Evolutionary conservation across 2,113 vertebrate species (phyloP).

Genomic region (Lamprotornis superbus): DNA sequence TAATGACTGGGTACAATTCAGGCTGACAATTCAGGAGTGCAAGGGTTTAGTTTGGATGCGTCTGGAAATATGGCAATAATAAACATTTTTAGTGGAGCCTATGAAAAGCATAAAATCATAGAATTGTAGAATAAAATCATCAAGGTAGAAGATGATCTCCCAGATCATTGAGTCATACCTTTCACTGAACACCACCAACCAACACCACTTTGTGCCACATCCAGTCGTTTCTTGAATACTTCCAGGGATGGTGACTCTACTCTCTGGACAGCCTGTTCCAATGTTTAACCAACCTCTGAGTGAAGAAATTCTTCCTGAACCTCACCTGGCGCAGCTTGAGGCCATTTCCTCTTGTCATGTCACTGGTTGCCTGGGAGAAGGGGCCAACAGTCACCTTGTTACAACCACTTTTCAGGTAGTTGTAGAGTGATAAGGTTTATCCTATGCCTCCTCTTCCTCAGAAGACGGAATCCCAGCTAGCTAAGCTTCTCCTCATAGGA

Average conservation of each 20-base stretch:
- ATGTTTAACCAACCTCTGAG: not conserved
- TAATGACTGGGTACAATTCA: not conserved
- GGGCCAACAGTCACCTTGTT: not conserved
- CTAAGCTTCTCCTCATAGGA: not conserved
- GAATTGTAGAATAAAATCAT: not conserved
- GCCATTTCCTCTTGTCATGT: not conserved
- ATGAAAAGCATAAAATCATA: not conserved
- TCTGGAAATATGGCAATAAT: not conserved
- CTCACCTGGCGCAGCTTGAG: not conserved
- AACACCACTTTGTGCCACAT: not conserved
- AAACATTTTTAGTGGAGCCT: not conserved
- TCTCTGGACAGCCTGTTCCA: not conserved
- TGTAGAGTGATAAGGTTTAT: not conserved
- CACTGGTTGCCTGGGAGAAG: not conserved
- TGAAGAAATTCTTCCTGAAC: not conserved
- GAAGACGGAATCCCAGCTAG: not conserved
- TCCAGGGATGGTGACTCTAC: not conserved
- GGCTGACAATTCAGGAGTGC: not conserved
- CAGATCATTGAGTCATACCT: not conserved
- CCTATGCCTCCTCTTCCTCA: not conserved
- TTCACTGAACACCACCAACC: not conserved
- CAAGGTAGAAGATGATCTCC: not conserved
- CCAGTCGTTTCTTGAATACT: accelerated
- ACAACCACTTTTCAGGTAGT: not conserved
- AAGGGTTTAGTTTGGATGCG: not conserved